Evolutionary conservation across 2,888 invertebrate genomes (phyloP).

Genomic region (Nematopogon swammerdamellus): DNA sequence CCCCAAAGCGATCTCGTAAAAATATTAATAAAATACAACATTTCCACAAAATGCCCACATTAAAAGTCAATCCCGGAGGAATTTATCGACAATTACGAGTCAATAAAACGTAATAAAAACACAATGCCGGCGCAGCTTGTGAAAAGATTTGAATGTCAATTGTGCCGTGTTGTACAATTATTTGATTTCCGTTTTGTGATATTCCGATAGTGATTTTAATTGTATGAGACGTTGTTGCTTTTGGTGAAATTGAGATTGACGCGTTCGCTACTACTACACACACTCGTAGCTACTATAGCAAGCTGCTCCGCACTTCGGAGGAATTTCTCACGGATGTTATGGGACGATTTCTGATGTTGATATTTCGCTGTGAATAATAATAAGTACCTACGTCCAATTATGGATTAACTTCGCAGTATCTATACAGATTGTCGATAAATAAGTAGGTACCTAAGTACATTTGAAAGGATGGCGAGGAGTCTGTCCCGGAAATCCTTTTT

Average conservation of each 20-base stretch:
- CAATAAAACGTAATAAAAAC: constrained; percentile 54
- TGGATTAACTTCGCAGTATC: too few relatives aligned
- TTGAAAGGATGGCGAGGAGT: too few relatives aligned
- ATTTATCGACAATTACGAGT: constrained; percentile 57
- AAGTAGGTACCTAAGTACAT: too few relatives aligned
- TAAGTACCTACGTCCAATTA: too few relatives aligned
- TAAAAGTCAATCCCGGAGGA: constrained; percentile 52
- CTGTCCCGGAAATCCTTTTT: too few relatives aligned
- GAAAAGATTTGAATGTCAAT: constrained; percentile 57
- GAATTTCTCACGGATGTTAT: too few relatives aligned
- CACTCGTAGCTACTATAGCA: too few relatives aligned
- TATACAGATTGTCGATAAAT: too few relatives aligned
- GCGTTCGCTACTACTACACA: too few relatives aligned
- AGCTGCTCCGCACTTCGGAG: too few relatives aligned
- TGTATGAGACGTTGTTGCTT: neutral
- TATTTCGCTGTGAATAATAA: too few relatives aligned
- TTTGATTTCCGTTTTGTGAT: neutral
- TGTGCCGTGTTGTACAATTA: constrained; percentile 19
- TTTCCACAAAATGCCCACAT: constrained; percentile 57
- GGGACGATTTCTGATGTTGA: too few relatives aligned
- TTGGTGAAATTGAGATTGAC: neutral
- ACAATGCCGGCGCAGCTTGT: constrained; percentile 43
- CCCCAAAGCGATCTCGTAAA: constrained; percentile 55
- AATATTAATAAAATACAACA: constrained; percentile 58
- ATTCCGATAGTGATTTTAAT: neutral